phyloP scores from a whole-genome alignment of 2,113 vertebrate species.

The Plotosus lineatus region DNA sequence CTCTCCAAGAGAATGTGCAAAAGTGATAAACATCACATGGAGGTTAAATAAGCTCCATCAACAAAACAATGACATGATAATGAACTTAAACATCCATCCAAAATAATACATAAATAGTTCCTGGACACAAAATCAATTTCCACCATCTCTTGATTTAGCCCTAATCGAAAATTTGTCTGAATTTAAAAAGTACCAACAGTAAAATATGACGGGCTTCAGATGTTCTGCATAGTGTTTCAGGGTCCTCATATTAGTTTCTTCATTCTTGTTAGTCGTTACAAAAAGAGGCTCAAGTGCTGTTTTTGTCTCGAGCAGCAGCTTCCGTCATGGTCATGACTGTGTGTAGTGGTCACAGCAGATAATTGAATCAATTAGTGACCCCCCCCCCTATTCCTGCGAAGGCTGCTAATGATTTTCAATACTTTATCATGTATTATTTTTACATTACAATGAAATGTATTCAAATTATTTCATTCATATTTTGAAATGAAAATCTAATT shows the following conservation, averaged over 20 bases:
- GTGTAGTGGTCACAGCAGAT: not conserved
- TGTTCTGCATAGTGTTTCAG: not conserved
- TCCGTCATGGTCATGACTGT: not conserved
- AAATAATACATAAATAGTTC: not conserved
- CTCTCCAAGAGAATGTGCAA: not conserved
- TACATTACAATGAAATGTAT: not conserved
- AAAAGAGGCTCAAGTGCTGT: not conserved
- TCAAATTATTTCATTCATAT: not conserved
- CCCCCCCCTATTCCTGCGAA: not conserved
- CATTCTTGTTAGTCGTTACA: not conserved
- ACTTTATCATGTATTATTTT: not conserved
- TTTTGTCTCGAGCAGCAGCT: not conserved
- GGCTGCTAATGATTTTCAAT: not conserved
- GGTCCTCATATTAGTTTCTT: not conserved
- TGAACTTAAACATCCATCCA: not conserved
- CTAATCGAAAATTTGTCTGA: not conserved
- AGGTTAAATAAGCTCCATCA: not conserved
- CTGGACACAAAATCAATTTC: not conserved
- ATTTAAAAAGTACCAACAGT: not conserved
- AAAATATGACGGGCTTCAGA: not conserved
- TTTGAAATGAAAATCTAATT: not conserved
- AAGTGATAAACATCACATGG: not conserved
- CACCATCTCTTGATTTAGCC: not conserved
- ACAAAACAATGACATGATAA: not conserved
- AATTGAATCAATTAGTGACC: not conserved